Evolutionary conservation across 1,140 invertebrate species (phyloP), one percentile per base, ranked within the genome.

Genomic region (Drosophila watanabei): DNA sequence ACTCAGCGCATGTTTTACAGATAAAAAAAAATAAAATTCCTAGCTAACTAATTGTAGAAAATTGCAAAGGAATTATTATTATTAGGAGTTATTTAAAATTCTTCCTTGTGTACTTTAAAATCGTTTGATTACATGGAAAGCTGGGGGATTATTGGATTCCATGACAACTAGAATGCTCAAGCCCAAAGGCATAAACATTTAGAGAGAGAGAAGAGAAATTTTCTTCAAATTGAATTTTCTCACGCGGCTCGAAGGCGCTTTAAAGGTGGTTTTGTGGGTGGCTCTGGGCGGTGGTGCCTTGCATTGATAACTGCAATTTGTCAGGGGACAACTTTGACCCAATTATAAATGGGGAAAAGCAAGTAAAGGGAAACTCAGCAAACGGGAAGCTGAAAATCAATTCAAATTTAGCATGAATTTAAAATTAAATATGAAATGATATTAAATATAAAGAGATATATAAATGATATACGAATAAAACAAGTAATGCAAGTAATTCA

Each of bases 281-380:
- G 33, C 35, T 56, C 35, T 56, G 54, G 20, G 33, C 54, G 14
- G 35, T 37, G 18, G 35, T 28, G 35, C 28, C 35, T 41, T 33
- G 66, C 66, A 69, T 69, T 68, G 66, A 68, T 70, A 43, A 18
- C 32, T 46, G 20, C 46, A 51, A 70, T 70, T 70, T 70, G 30
- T 70, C 60, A 35, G 66, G 63, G 48, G 66, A 69, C 13, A 70
- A 45, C 66, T 70, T 70, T 70, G 64, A 70, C 66, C 66, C 64
- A 70, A 69, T 70, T 69, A 69, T 54, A 4, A 20, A 43, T 35
- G 7, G 46, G 46, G 45, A 43, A 68, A 65, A 65, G 28, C 33
- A 33, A 33, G 4, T 24, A 33, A 20, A 49, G 45, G 14, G n/a
- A 39, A 68, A 65, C 43, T 30, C 24, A 28, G 28, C 14, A 46